Evolutionary conservation across 2,113 vertebrate genomes (phyloP).

Genomic region (Anhinga anhinga): DNA sequence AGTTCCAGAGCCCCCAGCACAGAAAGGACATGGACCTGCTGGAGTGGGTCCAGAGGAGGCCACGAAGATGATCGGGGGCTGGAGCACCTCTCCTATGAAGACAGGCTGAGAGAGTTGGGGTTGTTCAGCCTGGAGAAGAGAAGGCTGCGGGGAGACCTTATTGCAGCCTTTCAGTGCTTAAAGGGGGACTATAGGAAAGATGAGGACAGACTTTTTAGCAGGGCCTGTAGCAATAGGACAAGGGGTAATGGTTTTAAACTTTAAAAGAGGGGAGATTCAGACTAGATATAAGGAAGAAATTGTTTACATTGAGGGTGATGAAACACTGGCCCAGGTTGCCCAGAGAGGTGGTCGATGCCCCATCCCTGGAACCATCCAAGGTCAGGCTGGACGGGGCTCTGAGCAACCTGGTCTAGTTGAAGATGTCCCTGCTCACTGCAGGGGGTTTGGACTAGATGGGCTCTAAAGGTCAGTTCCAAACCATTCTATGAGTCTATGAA

Average conservation of each 20-base stretch:
- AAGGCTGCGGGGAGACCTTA: not conserved
- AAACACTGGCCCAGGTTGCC: no score
- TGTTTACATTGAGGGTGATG: not conserved
- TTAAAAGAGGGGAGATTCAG: not conserved
- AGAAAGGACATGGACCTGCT: not conserved
- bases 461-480: not conserved
- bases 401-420: not conserved
- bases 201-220: no score
- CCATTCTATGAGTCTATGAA: not conserved
- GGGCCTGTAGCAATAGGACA: not conserved
- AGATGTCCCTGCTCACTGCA: not conserved
- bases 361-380: no score
- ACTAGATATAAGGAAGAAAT: not conserved
- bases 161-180: fast-evolving
- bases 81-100: not conserved
- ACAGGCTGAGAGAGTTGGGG: not conserved
- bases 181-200: not conserved
- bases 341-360: no score
- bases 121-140: not conserved
- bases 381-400: not conserved
- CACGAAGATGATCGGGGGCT: not conserved
- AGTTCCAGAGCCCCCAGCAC: not conserved
- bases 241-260: not conserved
- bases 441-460: not conserved
- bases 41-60: not conserved